Percentiles rank a stretch among this genome's conserved stretches.
These are phyloP conservation scores for Notospermus geniculatus DNA, from an alignment of 1,140 invertebrate genomes.

Conservation along the genomic window DNA sequence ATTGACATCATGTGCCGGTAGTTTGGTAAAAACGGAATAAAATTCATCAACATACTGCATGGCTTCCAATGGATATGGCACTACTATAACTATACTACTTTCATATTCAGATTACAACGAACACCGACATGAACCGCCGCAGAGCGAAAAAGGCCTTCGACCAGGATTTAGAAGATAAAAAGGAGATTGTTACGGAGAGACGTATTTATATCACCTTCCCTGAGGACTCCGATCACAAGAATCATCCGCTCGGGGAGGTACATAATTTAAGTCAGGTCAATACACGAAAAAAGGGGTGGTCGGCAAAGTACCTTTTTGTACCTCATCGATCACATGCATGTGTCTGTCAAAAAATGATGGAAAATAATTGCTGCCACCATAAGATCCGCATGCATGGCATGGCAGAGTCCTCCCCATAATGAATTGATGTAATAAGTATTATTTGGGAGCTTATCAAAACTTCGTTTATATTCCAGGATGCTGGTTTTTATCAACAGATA, in stretches of 20 bases:
- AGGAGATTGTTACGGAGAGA: no score
- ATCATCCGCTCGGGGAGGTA: neutral
- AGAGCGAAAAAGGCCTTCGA: no score
- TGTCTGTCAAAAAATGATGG: neutral
- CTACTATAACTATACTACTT: no score
- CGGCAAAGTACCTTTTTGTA: no score
- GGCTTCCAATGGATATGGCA: no score
- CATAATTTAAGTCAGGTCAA: neutral
- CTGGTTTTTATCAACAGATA: neutral
- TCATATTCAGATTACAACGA: no score
- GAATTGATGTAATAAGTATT: neutral
- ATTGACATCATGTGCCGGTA: neutral
- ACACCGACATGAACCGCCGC: no score
- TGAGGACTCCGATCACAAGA: neutral
- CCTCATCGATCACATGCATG: neutral
- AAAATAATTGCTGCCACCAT: neutral
- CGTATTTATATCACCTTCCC: no score
- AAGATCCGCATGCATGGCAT: neutral
- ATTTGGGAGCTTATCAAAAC: neutral
- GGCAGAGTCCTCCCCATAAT: neutral
- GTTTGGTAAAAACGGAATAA: neutral
- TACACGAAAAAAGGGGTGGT: no score
- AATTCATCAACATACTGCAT: neutral
- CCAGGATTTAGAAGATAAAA: no score
- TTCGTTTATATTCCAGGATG: neutral